Percentiles rank a stretch among this genome's conserved stretches.
Evolutionary conservation across 1,140 invertebrate species (phyloP).

Genomic region (Solenopsis invicta): DNA sequence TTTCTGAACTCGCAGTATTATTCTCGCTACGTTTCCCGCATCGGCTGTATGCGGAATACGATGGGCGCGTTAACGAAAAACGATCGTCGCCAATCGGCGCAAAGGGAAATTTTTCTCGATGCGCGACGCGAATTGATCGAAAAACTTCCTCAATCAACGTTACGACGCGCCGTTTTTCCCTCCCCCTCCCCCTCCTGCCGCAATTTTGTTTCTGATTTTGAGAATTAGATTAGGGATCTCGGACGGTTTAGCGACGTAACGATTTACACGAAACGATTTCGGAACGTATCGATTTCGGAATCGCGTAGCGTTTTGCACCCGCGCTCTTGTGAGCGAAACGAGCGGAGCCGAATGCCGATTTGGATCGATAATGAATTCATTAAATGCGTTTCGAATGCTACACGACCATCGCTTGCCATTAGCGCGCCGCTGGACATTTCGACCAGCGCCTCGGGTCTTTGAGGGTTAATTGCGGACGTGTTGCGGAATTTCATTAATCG

Average conservation of each 20-base stretch:
- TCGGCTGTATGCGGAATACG: background rate
- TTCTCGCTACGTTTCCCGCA: conserved; percentile 4
- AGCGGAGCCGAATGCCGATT: conserved; percentile 54
- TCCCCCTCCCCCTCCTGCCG: too few relatives aligned
- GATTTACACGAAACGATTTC: conserved; percentile 29
- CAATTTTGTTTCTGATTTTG: conserved; percentile 13
- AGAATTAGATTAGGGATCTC: background rate
- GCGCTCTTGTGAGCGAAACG: background rate
- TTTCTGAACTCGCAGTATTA: conserved; percentile 16
- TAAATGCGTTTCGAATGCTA: conserved; percentile 77
- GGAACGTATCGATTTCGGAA: background rate
- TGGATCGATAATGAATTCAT: conserved; percentile 76
- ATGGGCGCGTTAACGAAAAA: conserved; percentile 30
- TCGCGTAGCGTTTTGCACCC: background rate
- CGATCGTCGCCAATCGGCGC: conserved; percentile 34
- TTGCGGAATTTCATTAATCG: conserved; percentile 79
- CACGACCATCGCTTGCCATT: conserved; percentile 70
- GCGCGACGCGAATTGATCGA: conserved; percentile 27
- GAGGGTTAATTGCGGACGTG: conserved; percentile 78
- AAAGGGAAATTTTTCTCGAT: conserved; percentile 16
- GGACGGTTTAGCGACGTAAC: background rate
- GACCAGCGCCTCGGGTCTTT: conserved; percentile 75
- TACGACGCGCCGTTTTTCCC: conserved; percentile 19
- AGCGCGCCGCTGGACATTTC: conserved; percentile 72
- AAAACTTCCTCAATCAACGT: conserved; percentile 52